Evolutionary conservation across 2,113 vertebrate species (phyloP).

Genomic region (Scopus umbretta): DNA sequence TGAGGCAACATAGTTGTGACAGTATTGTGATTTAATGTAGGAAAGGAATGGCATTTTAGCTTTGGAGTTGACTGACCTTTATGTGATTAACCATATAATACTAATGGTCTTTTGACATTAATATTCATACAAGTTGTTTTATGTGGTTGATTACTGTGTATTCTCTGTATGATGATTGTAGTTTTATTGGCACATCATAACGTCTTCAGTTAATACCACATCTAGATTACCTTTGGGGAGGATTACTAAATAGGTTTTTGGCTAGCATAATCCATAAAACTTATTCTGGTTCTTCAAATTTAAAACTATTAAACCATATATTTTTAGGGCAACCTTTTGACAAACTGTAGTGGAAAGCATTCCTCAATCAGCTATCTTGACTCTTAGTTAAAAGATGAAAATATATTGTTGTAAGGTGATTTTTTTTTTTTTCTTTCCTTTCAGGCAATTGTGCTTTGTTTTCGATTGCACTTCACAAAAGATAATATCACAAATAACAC

Average conservation of each 20-base stretch:
- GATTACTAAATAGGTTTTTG: neutral
- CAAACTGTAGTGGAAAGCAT: neutral
- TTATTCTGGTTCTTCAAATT: neutral
- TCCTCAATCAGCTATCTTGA: neutral
- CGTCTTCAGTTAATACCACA: neutral
- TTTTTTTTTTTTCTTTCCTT: neutral
- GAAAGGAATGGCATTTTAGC: neutral
- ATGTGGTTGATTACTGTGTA: neutral
- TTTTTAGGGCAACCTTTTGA: neutral
- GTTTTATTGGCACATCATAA: neutral
- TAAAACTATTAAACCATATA: neutral
- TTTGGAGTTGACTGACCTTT: neutral
- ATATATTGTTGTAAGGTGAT: neutral
- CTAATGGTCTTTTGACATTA: neutral
- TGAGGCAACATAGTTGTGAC: neutral
- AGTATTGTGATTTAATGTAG: neutral
- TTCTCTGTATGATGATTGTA: neutral
- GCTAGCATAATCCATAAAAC: neutral
- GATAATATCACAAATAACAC: conserved; percentile 99
- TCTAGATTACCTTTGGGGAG: neutral
- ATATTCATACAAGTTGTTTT: neutral
- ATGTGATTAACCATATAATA: neutral
- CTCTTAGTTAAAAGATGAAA: neutral
- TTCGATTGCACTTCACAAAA: conserved; percentile 98
- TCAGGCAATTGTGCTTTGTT: conserved; percentile 97